Percentiles rank a stretch among this genome's conserved stretches.
Conservation (phyloP, 2,113 vertebrate genomes). For the Oreotragus oreotragus region DNA sequence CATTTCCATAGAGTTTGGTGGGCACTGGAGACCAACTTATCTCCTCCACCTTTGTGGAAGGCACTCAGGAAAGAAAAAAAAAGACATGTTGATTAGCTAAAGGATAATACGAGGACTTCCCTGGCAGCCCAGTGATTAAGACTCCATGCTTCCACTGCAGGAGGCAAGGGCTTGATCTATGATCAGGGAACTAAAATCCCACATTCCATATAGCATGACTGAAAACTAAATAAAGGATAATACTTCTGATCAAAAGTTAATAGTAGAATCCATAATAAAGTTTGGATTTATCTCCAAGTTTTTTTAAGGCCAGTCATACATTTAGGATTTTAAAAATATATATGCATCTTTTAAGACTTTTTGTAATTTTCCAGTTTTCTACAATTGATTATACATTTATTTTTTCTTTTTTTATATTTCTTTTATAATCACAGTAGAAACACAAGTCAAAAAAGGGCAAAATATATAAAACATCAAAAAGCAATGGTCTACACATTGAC, state of each 20-base stretch:
- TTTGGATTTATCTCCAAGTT: not conserved
- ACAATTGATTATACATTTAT: not conserved
- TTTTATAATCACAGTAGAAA: not conserved
- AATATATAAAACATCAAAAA: not conserved
- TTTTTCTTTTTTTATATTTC: not conserved
- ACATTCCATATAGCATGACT: not conserved
- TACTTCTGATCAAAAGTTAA: not conserved
- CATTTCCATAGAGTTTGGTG: not conserved
- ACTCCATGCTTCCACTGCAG: not conserved
- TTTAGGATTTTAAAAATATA: not conserved
- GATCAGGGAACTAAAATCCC: not conserved
- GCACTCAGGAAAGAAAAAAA: not conserved
- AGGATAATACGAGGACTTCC: not conserved
- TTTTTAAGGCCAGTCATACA: not conserved
- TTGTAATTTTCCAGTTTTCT: slow-evolving; percentile 4
- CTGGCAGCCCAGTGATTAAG: not conserved
- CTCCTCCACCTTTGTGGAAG: not conserved
- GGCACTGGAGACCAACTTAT: not conserved
- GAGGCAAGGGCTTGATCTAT: not conserved
- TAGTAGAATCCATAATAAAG: not conserved
- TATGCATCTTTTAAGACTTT: not conserved
- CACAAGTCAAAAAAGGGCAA: not conserved
- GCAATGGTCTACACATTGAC: not conserved
- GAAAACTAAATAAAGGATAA: not conserved
- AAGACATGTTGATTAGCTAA: not conserved